A percentile compares a stretch with the other conserved stretches of the same genome.
Conservation (phyloP, 2,888 invertebrate species). For the Platycheirus rosarum region DNA sequence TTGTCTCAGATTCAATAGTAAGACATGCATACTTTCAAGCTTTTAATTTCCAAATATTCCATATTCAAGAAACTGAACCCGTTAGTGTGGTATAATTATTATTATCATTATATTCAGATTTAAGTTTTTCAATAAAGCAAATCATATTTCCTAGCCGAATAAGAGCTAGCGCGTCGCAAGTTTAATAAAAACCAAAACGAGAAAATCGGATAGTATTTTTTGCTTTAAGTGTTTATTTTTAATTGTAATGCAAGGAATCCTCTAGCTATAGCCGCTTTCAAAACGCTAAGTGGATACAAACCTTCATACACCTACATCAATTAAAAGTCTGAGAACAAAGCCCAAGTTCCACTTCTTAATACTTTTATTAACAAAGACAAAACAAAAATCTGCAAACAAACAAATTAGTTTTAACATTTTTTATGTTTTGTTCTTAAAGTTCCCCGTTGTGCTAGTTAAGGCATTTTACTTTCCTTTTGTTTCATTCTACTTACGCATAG, state of each 20-base stretch:
- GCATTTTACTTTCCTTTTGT: slow-evolving; percentile 6
- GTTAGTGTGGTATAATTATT: too few species aligned
- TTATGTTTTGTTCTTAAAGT: slow-evolving; percentile 11
- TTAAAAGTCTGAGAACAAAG: background rate
- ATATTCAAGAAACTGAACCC: too few species aligned
- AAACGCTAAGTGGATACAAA: background rate
- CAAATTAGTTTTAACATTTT: slow-evolving; percentile 16
- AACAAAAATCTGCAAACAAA: slow-evolving; percentile 3
- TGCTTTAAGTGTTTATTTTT: too few species aligned
- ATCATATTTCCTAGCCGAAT: too few species aligned
- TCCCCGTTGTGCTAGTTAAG: slow-evolving; percentile 18
- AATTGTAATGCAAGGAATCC: background rate
- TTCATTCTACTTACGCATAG: slow-evolving; percentile 24
- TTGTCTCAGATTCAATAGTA: too few species aligned
- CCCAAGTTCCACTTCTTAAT: slow-evolving; percentile 1
- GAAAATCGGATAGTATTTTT: too few species aligned
- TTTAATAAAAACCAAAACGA: too few species aligned
- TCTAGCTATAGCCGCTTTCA: background rate
- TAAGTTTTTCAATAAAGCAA: too few species aligned
- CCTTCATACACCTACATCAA: background rate
- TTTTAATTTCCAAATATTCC: too few species aligned
- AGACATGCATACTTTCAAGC: too few species aligned
- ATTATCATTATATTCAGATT: too few species aligned
- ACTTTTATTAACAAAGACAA: slow-evolving; percentile 2
- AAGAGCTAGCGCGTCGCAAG: too few species aligned